Conservation (phyloP, 2,113 vertebrate species). For the Peromyscus maniculatus region DNA sequence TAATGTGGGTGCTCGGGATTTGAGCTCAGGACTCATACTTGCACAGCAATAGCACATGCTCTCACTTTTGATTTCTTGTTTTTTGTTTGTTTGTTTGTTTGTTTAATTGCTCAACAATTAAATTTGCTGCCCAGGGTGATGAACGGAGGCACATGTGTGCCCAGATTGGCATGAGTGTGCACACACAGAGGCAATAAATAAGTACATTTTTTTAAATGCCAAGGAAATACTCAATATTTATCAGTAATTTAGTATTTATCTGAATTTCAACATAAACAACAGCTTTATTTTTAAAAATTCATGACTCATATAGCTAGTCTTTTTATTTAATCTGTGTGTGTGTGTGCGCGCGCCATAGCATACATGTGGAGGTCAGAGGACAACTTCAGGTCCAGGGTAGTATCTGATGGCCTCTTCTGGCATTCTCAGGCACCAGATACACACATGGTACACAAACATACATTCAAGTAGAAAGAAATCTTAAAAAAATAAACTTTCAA, state of each 20-base stretch:
- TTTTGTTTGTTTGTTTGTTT: not conserved
- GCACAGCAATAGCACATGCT: not conserved
- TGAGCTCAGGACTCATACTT: not conserved
- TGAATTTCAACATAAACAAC: conserved; percentile 16
- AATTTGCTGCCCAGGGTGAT: not conserved
- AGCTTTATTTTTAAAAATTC: not conserved
- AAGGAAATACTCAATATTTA: not conserved
- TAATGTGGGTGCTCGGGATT: not conserved
- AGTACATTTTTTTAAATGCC: not conserved
- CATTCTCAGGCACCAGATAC: not conserved
- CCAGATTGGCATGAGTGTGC: not conserved
- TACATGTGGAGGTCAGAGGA: not conserved
- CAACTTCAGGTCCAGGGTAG: not conserved
- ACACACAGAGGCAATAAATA: not conserved
- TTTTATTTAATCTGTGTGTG: conserved; percentile 1
- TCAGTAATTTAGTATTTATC: not conserved
- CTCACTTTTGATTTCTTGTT: no score
- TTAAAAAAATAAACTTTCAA: no score
- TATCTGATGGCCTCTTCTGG: not conserved
- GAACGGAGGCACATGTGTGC: not conserved
- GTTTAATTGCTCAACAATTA: not conserved
- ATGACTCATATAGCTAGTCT: not conserved
- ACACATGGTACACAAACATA: not conserved
- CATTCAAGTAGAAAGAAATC: not conserved
- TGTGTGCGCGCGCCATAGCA: not conserved